Evolutionary conservation across 1,140 invertebrate genomes (phyloP).

Genomic region (Stratiolaelaps scimitus): DNA sequence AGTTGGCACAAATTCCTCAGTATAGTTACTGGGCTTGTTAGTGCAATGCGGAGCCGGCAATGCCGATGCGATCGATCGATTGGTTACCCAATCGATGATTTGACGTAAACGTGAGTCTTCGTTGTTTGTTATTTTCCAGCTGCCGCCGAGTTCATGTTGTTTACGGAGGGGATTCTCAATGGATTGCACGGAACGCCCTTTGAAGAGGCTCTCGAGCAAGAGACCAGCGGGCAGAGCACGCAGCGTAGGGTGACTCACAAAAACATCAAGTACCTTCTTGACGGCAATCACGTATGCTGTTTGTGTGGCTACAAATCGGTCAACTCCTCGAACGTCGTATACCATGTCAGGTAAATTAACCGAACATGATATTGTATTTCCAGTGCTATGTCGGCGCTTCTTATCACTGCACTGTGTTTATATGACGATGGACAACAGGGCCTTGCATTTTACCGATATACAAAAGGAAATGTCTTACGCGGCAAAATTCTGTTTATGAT

Average conservation of each 20-base stretch:
- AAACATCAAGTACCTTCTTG: slow-evolving; percentile 25
- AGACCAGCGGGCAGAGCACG: neutral
- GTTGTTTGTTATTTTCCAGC: neutral
- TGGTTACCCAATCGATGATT: no score
- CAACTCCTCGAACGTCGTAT: slow-evolving; percentile 22
- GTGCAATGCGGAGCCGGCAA: no score
- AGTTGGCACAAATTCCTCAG: no score
- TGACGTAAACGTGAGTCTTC: no score
- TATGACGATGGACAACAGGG: neutral
- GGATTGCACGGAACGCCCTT: neutral
- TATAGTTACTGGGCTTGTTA: no score
- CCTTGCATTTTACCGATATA: neutral
- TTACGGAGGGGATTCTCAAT: slow-evolving; percentile 17
- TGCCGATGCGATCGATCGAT: no score
- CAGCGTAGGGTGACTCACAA: slow-evolving; percentile 22
- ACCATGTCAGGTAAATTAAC: slow-evolving; percentile 2
- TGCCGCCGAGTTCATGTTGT: slow-evolving; percentile 5
- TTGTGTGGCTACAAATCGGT: slow-evolving; percentile 26
- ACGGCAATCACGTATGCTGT: slow-evolving; percentile 22
- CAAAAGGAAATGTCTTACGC: no score
- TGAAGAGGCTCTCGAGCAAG: slow-evolving; percentile 9
- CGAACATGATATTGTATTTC: neutral
- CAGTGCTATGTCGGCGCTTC: no score
- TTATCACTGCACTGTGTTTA: no score
- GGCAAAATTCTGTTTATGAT: no score